phyloP scores from a whole-genome alignment of 2,113 vertebrate genomes.

The Salvelinus fontinalis region DNA sequence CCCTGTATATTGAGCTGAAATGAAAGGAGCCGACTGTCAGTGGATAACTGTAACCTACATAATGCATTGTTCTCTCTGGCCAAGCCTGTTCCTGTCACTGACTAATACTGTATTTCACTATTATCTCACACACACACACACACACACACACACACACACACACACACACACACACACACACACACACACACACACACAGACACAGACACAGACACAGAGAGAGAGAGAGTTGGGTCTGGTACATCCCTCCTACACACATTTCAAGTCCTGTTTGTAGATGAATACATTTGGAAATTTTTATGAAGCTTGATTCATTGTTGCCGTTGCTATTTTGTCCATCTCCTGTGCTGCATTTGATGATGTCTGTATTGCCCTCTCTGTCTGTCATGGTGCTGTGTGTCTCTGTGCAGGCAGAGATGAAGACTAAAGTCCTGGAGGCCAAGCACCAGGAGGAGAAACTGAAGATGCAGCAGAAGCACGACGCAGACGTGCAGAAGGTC shows the following conservation, averaged over 20 bases:
- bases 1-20: slow-evolving; percentile 36
- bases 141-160: too few species aligned
- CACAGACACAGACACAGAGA: too few species aligned
- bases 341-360: too few species aligned
- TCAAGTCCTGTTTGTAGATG: slow-evolving; percentile 26
- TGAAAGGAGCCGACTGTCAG: slow-evolving; percentile 15
- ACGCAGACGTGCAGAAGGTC: slow-evolving; percentile 91
- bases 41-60: slow-evolving; percentile 8
- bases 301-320: too few species aligned
- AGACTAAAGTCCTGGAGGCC: slow-evolving; percentile 48
- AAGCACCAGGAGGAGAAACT: slow-evolving; percentile 92
- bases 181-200: too few species aligned
- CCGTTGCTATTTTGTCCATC: too few species aligned
- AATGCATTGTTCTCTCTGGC: slow-evolving; percentile 24
- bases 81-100: slow-evolving; percentile 5
- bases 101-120: neutral
- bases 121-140: neutral
- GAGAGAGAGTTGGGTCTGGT: too few species aligned
- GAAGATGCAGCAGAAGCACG: slow-evolving; percentile 89
- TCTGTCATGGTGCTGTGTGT: too few species aligned
- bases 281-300: too few species aligned
- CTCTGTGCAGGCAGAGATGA: too few species aligned
- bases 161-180: too few species aligned
- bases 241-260: slow-evolving; percentile 16
- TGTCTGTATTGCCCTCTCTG: too few species aligned